These are phyloP conservation scores for Pelusios castaneus DNA, from an alignment of 2,113 vertebrate genomes.

Conservation along the genomic window DNA sequence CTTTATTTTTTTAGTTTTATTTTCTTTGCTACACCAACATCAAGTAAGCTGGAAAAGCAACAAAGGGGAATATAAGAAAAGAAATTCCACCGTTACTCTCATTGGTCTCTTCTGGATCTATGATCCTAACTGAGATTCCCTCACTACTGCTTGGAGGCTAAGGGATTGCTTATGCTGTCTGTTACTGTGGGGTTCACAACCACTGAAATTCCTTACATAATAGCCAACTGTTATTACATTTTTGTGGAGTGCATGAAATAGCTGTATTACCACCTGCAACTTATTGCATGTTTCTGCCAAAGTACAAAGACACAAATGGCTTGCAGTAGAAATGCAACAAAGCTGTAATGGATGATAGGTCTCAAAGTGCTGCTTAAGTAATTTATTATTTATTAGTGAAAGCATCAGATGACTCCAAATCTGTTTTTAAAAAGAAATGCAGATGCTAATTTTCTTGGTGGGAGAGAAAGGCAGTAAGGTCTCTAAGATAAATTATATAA, in stretches of 20 bases:
- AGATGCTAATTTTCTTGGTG: background rate
- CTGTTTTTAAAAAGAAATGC: background rate
- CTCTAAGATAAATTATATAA: background rate
- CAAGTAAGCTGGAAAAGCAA: slow-evolving; percentile 23
- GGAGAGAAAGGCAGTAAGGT: background rate
- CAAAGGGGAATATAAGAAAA: slow-evolving; percentile 34
- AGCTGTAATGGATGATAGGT: slow-evolving; percentile 24
- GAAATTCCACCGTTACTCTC: background rate
- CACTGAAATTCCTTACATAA: background rate
- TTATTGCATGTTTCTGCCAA: slow-evolving; percentile 10
- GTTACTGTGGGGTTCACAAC: background rate
- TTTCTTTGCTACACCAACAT: slow-evolving; percentile 1
- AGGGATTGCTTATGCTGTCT: background rate
- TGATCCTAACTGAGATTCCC: background rate
- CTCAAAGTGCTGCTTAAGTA: background rate
- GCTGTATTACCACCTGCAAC: background rate
- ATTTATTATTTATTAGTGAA: slow-evolving; percentile 5
- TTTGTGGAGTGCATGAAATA: too few species aligned
- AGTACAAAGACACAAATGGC: slow-evolving; percentile 33
- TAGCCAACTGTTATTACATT: too few species aligned
- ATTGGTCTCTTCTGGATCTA: background rate
- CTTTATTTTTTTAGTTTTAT: slow-evolving; percentile 44
- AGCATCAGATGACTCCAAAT: background rate
- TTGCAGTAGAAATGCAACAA: slow-evolving; percentile 30
- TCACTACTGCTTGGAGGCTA: background rate